These are phyloP conservation scores for Drosophila punjabiensis DNA, from an alignment of 1,140 invertebrate genomes.

Conservation along the genomic window DNA sequence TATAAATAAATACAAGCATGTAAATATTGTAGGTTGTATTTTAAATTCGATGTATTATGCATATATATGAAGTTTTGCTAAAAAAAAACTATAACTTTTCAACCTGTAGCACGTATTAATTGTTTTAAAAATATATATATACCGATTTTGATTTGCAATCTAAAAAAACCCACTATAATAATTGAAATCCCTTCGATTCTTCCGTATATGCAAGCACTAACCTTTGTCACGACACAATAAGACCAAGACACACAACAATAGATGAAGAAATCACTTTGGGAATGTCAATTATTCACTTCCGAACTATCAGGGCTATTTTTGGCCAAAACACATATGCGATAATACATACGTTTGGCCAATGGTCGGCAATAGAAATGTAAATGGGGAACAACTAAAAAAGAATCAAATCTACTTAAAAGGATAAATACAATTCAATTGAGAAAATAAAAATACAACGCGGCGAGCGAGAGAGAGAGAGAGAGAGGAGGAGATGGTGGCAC, in stretches of 20 bases:
- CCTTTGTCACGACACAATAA: slow-evolving; percentile 1
- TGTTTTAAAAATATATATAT: too few species aligned
- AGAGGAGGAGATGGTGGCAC: slow-evolving; percentile 7
- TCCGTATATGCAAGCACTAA: background rate
- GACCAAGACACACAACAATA: slow-evolving; percentile 20
- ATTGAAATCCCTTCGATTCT: background rate
- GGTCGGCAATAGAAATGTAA: slow-evolving; percentile 22
- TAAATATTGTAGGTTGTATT: too few species aligned
- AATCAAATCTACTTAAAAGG: slow-evolving; percentile 69
- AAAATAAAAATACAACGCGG: slow-evolving; percentile 26
- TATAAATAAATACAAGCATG: too few species aligned
- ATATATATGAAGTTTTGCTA: too few species aligned
- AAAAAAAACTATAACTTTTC: too few species aligned
- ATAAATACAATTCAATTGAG: slow-evolving; percentile 65
- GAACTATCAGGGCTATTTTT: slow-evolving; percentile 62
- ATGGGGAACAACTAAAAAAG: slow-evolving; percentile 33
- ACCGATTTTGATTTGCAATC: background rate
- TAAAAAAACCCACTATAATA: background rate
- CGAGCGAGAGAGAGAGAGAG: slow-evolving; percentile 12
- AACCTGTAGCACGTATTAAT: background rate
- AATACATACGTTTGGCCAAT: slow-evolving; percentile 44
- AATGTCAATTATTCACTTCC: slow-evolving; percentile 73
- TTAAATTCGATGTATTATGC: too few species aligned
- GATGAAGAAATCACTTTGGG: slow-evolving; percentile 35
- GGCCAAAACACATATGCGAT: slow-evolving; percentile 33